A percentile compares a stretch with the other conserved stretches of the same genome.
Evolutionary conservation across 2,888 invertebrate species (phyloP).

Genomic region (Meteorus cinctellus): DNA sequence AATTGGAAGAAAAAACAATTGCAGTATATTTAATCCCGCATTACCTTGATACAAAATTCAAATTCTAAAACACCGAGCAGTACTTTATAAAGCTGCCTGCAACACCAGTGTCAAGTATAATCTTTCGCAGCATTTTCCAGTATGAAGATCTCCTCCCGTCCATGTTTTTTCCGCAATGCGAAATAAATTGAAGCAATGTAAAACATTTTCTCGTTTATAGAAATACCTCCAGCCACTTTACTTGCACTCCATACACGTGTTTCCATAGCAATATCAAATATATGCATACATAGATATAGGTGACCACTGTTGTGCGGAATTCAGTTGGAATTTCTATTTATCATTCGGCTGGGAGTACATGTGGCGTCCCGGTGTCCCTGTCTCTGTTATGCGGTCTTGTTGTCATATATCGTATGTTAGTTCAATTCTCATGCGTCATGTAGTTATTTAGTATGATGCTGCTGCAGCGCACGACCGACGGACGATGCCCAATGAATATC

Average conservation of each 20-base stretch:
- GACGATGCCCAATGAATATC: conserved; percentile 48
- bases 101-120: not conserved
- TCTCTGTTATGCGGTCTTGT: not conserved
- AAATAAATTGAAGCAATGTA: not conserved
- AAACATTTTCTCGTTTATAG: not conserved
- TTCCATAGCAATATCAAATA: too few species aligned
- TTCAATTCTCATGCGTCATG: conserved; percentile 25
- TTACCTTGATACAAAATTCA: too few species aligned
- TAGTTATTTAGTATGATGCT: conserved; percentile 15
- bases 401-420: conserved; percentile 1
- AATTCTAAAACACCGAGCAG: too few species aligned
- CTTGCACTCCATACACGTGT: not conserved
- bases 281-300: not conserved
- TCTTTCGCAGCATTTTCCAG: not conserved
- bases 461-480: conserved; percentile 8
- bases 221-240: not conserved
- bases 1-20: too few species aligned
- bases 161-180: not conserved
- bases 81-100: too few species aligned
- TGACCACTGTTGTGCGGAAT: not conserved
- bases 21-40: too few species aligned
- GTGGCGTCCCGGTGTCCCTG: not conserved
- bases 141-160: not conserved
- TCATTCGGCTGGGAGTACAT: not conserved
- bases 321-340: not conserved